Evolutionary conservation across 1,140 invertebrate genomes (phyloP).

Genomic region (Trichoplusia ni): DNA sequence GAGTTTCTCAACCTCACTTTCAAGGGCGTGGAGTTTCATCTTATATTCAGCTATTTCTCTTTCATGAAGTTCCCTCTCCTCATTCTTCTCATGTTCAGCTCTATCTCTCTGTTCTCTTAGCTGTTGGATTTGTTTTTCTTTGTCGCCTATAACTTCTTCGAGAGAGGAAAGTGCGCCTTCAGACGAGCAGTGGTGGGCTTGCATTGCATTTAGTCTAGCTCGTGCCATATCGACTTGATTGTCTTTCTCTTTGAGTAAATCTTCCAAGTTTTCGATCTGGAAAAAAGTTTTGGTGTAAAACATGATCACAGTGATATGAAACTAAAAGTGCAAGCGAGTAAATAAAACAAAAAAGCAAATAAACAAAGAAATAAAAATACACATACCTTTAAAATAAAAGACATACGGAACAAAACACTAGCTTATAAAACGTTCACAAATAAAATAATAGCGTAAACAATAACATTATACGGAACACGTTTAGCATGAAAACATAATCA

Average conservation of each 20-base stretch:
- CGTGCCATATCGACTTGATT: constrained; percentile 98
- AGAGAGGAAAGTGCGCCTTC: constrained; percentile 95
- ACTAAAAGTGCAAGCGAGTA: background rate
- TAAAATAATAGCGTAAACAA: background rate
- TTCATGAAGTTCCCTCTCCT: constrained; percentile 96
- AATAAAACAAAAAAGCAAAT: constrained; percentile 24
- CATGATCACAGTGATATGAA: background rate
- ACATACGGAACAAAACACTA: constrained; percentile 35
- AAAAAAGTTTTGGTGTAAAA: constrained; percentile 35
- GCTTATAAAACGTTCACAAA: constrained; percentile 7
- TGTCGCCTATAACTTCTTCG: constrained; percentile 97
- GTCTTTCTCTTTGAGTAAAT: constrained; percentile 98
- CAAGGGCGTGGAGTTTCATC: constrained; percentile 94
- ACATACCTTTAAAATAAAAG: constrained; percentile 45
- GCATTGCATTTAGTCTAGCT: constrained; percentile 93
- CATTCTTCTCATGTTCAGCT: constrained; percentile 97
- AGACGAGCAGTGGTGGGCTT: constrained; percentile 95
- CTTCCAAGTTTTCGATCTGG: constrained; percentile 98
- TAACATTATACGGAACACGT: background rate
- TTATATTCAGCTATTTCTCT: constrained; percentile 97
- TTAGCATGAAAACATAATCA: background rate
- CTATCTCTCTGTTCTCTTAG: constrained; percentile 93
- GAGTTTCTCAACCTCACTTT: constrained; percentile 95
- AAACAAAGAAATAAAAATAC: constrained; percentile 39
- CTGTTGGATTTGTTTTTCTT: constrained; percentile 97